These are phyloP conservation scores for Cyrtodaria siliqua DNA, from an alignment of 2,888 invertebrate species.

Conservation along the genomic window DNA sequence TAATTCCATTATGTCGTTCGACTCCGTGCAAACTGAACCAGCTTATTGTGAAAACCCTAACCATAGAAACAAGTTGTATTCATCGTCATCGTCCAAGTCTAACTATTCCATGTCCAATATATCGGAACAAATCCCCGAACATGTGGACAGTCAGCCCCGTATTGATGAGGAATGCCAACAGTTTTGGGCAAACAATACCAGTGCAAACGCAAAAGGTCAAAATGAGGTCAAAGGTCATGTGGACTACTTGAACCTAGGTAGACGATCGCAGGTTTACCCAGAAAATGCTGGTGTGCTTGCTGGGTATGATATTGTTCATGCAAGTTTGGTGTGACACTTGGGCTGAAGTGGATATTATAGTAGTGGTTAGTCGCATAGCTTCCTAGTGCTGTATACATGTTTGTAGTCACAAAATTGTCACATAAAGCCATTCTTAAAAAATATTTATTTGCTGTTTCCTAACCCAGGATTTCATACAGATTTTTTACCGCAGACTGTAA, in stretches of 20 bases:
- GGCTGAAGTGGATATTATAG: background rate
- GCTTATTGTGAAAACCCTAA: slow-evolving; percentile 32
- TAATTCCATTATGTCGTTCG: slow-evolving; percentile 59
- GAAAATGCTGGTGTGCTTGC: slow-evolving; percentile 65
- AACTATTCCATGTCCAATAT: slow-evolving; percentile 64
- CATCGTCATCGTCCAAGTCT: slow-evolving; percentile 60
- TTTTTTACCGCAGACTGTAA: too few species aligned
- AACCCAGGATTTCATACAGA: too few species aligned
- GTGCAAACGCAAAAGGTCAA: slow-evolving; percentile 24
- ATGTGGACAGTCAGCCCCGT: slow-evolving; percentile 7
- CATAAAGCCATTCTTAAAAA: too few species aligned
- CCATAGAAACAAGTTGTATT: slow-evolving; percentile 52
- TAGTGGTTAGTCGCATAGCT: too few species aligned
- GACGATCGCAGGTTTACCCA: slow-evolving; percentile 73
- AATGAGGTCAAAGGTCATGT: slow-evolving; percentile 32
- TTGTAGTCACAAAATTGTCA: too few species aligned
- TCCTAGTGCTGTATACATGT: too few species aligned
- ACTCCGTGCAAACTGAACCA: slow-evolving; percentile 64
- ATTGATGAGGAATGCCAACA: slow-evolving; percentile 31
- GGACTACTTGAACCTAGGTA: slow-evolving; percentile 54
- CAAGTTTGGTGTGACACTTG: slow-evolving; percentile 70
- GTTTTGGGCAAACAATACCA: slow-evolving; percentile 58
- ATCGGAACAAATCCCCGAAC: slow-evolving; percentile 41
- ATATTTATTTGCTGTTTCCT: too few species aligned
- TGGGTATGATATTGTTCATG: slow-evolving; percentile 75